These are phyloP conservation scores for Aurelia aurita complex sp. Pacific DNA, from an alignment of 30 jellyfish, hydroid and myxozoan species.

Conservation along the genomic window DNA sequence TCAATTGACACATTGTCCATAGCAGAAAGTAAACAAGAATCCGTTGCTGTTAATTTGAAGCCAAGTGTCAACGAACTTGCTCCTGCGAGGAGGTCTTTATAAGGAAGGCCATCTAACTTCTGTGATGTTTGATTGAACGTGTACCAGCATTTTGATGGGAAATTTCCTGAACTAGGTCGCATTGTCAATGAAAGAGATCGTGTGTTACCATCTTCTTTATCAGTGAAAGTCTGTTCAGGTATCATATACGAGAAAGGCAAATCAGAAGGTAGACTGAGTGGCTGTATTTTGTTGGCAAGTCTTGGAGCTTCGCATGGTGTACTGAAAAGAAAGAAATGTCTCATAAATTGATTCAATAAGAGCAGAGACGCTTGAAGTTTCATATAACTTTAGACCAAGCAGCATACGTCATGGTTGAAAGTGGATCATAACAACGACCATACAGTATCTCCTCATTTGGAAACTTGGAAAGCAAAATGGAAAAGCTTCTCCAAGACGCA, in stretches of 20 bases:
- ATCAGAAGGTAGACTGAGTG: background rate
- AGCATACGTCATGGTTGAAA: no score
- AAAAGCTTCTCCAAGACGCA: no score
- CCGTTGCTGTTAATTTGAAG: slow-evolving; percentile 35
- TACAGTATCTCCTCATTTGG: no score
- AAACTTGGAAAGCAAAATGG: no score
- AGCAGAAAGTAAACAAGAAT: slow-evolving; percentile 5
- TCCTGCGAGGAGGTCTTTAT: background rate
- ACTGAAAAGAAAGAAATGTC: background rate
- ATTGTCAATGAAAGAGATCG: background rate
- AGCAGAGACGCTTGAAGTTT: no score
- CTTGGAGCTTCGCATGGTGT: background rate
- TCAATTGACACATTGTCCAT: slow-evolving; percentile 11
- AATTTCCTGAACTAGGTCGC: background rate
- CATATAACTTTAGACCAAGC: no score
- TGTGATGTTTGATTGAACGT: slow-evolving; percentile 19
- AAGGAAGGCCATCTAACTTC: slow-evolving; percentile 22
- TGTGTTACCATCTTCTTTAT: background rate
- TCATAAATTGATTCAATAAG: no score
- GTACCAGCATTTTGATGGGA: slow-evolving; percentile 42
- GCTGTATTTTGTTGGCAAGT: background rate
- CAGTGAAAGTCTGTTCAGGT: background rate
- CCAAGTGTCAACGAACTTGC: background rate
- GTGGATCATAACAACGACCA: no score
- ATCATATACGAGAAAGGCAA: background rate